These are phyloP conservation scores for Lasioglossum pauxillum DNA, from an alignment of 2,888 invertebrate genomes.

Conservation along the genomic window DNA sequence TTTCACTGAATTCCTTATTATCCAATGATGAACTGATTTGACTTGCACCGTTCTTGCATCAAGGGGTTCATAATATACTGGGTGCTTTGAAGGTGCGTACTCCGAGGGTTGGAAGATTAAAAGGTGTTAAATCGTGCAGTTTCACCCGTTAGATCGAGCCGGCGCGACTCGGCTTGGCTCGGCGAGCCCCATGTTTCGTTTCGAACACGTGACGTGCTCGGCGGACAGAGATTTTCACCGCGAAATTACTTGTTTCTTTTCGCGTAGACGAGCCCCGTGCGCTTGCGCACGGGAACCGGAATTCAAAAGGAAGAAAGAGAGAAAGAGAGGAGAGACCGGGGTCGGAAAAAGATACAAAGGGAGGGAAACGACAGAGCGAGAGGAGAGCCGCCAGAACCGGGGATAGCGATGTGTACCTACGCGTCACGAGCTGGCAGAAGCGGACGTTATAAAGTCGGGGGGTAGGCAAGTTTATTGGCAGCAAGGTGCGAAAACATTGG, in stretches of 20 bases:
- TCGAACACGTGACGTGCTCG: neutral
- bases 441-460: slow-evolving; percentile 62
- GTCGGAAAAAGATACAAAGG: slow-evolving; percentile 38
- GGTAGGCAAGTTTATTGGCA: slow-evolving; percentile 64
- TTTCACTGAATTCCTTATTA: too few species aligned
- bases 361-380: slow-evolving; percentile 25
- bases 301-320: slow-evolving; percentile 36
- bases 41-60: too few species aligned
- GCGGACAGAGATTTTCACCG: slow-evolving; percentile 32
- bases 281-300: slow-evolving; percentile 23
- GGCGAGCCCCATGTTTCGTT: neutral
- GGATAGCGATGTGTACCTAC: neutral
- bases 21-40: too few species aligned
- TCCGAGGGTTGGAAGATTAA: neutral
- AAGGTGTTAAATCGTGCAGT: neutral
- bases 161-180: neutral
- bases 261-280: slow-evolving; percentile 22
- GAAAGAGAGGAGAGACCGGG: slow-evolving; percentile 18
- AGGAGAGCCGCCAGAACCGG: neutral
- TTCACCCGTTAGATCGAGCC: neutral
- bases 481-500: slow-evolving; percentile 68
- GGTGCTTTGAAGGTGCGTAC: too few species aligned
- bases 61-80: too few species aligned
- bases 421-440: slow-evolving; percentile 51
- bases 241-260: slow-evolving; percentile 38